Percentiles rank a stretch among this genome's conserved stretches.
phyloP scores from a whole-genome alignment of 2,797 vertebrate species.

The Pyrocephalus nanus region DNA sequence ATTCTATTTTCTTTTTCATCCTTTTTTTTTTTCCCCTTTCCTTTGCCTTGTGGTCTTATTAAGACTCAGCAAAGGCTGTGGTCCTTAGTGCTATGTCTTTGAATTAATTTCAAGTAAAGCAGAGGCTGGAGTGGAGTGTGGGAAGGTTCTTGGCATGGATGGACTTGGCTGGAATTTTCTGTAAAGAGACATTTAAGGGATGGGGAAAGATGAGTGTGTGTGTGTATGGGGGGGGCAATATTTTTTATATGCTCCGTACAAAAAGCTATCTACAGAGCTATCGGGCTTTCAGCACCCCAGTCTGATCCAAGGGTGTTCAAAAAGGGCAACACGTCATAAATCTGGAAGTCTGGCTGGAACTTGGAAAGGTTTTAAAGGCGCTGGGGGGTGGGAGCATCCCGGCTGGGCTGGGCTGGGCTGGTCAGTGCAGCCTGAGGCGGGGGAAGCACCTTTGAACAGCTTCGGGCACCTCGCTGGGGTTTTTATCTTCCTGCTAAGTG shows the following conservation, averaged over 20 bases:
- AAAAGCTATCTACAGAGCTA: slow-evolving; percentile 34
- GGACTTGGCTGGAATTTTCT: slow-evolving; percentile 39
- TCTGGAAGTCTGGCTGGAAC: slow-evolving; percentile 36
- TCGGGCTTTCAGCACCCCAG: slow-evolving; percentile 52
- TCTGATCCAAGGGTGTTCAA: slow-evolving; percentile 44
- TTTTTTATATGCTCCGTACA: background rate
- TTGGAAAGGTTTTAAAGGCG: slow-evolving; percentile 23
- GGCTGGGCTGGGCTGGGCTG: background rate
- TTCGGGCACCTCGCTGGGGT: fast-evolving
- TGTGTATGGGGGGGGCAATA: background rate
- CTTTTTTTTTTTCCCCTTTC: background rate
- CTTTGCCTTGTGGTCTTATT: background rate
- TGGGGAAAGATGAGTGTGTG: background rate
- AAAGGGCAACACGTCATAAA: slow-evolving; percentile 35
- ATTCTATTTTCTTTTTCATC: background rate
- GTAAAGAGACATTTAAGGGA: background rate
- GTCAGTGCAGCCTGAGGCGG: fast-evolving
- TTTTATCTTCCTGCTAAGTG: background rate
- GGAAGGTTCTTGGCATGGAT: background rate
- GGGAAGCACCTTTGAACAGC: background rate
- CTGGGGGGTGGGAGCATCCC: background rate
- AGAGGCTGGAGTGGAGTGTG: background rate
- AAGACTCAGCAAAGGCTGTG: background rate
- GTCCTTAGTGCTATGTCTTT: background rate
- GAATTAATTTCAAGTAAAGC: slow-evolving; percentile 62